Evolutionary conservation across 1,140 invertebrate genomes (phyloP).

Genomic region (Drosophila oshimai): DNA sequence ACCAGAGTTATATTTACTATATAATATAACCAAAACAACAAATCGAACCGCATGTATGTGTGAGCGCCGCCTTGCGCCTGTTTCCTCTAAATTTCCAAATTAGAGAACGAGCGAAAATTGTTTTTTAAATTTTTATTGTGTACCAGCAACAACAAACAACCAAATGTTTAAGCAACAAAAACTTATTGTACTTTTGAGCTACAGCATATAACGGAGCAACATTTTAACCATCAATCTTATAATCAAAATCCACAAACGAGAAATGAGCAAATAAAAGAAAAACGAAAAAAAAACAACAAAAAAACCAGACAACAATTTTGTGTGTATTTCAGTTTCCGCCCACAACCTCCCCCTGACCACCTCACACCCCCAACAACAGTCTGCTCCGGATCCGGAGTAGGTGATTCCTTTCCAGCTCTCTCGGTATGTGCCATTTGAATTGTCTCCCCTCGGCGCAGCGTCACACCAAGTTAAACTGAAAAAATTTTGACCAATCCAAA

Average conservation of each 20-base stretch:
- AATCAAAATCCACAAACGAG: slow-evolving; percentile 76
- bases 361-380: background rate
- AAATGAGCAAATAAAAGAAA: slow-evolving; percentile 81
- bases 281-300: slow-evolving; percentile 50
- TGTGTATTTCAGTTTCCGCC: slow-evolving; percentile 65
- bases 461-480: slow-evolving; percentile 6
- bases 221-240: slow-evolving; percentile 66
- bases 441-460: slow-evolving; percentile 68
- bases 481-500: slow-evolving; percentile 69
- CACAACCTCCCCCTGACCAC: background rate
- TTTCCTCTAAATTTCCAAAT: slow-evolving; percentile 9
- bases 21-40: slow-evolving; percentile 25
- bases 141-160: slow-evolving; percentile 43
- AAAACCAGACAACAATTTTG: slow-evolving; percentile 59
- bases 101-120: slow-evolving; percentile 38
- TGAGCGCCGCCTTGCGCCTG: slow-evolving; percentile 74
- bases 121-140: slow-evolving; percentile 70
- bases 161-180: slow-evolving; percentile 36
- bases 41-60: slow-evolving; percentile 66
- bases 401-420: slow-evolving; percentile 64
- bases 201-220: slow-evolving; percentile 52
- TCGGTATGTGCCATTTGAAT: slow-evolving; percentile 71
- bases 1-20: slow-evolving; percentile 37
- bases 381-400: background rate
- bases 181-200: slow-evolving; percentile 60